Base-by-base conservation (phyloP, 2,113 vertebrate species). In the Chrysochloris asiatica region DNA sequence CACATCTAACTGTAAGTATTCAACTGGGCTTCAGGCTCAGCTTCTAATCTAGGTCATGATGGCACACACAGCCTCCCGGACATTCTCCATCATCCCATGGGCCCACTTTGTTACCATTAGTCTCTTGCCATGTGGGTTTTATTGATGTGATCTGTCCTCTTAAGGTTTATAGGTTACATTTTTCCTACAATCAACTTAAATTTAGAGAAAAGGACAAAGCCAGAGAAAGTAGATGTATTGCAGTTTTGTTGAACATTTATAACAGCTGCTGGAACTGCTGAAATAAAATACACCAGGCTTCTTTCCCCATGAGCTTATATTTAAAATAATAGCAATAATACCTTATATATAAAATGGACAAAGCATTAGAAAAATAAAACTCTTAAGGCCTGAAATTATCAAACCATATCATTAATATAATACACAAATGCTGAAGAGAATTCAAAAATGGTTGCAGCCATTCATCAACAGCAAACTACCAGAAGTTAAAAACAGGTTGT, bases 101-200 rank as follows among this genome's bases (percentile, higher is more conserved):
- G 88, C 61, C 83, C 73, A 86, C 41, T 83, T 80, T 83, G 71
- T 61, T 73, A 78, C 72, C 80, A 69, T 76, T 76, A 95, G 86
- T 95, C 88, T 80, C 83, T 90, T 88, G 83, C 83, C 92, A 81
- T 80, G 83, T 75, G 33, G 61, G 28, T 7, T 90, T 28, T 86
- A 83, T 85, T 86, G 86, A 93, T 63, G 48, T 71, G 76, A 63
- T 83, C 72, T 93, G 65, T 88, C 72, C 80, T 90, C 67, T 83
- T 83, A 65, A 73, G 82, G 50, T 86, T 90, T 73, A 77, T 45
- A 86, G 79, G 86, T 89, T 92, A 89, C 50, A 91, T 50, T 95
- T 92, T 94, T 93, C 72, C 67, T 88, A 87, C 47, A 81, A 92
- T 78, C 59, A 73, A 91, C 71, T 90, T 89, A 94, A 95, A 91